A percentile compares a stretch with the other conserved stretches of the same genome.
These are phyloP conservation scores for Bombus confusus DNA, from an alignment of 1,140 invertebrate genomes.

Conservation along the genomic window DNA sequence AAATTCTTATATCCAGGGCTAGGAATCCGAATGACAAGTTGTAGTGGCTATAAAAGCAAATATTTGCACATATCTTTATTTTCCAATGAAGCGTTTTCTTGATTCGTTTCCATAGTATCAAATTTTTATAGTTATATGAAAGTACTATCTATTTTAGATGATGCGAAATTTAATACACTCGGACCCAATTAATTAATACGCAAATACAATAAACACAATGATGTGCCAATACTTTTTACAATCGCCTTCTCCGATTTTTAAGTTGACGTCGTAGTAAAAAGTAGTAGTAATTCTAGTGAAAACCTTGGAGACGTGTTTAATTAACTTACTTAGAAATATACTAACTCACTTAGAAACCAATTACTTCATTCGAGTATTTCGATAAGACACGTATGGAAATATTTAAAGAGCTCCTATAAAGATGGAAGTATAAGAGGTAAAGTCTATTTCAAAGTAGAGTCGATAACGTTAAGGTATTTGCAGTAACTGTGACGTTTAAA, in stretches of 20 bases:
- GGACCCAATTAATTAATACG: too few relatives aligned
- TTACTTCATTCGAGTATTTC: too few relatives aligned
- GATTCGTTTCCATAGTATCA: background rate
- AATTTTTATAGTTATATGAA: background rate
- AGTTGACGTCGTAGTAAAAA: too few relatives aligned
- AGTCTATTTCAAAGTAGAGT: background rate
- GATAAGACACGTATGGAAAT: background rate
- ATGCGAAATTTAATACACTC: too few relatives aligned
- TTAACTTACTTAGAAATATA: background rate
- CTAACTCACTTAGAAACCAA: too few relatives aligned
- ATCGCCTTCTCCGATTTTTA: too few relatives aligned
- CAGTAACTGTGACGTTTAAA: background rate
- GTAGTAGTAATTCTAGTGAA: too few relatives aligned
- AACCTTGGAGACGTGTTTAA: background rate
- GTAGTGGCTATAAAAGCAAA: background rate
- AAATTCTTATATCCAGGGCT: background rate
- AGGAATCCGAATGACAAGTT: background rate
- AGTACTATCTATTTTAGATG: too few relatives aligned
- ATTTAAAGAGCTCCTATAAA: background rate
- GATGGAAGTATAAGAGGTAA: background rate
- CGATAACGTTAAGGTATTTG: background rate
- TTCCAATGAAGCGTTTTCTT: background rate
- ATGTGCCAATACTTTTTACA: too few relatives aligned
- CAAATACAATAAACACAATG: too few relatives aligned
- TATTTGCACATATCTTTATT: background rate